Conservation (phyloP, 2,888 invertebrate species). For the Pammene aurita region DNA sequence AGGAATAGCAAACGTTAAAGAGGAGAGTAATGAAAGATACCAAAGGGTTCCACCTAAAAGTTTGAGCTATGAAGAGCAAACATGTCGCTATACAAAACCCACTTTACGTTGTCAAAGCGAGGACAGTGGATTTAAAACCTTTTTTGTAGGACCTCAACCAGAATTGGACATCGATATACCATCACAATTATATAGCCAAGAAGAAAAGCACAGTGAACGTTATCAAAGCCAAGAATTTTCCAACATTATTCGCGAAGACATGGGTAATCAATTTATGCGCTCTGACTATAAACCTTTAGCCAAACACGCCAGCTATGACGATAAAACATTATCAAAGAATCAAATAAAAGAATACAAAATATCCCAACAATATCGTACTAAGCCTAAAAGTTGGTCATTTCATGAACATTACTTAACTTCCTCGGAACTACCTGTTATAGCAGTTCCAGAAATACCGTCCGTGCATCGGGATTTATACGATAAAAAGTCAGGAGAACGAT, state of each 20-base stretch:
- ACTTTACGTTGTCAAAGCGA: slow-evolving; percentile 84
- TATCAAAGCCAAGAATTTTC: slow-evolving; percentile 87
- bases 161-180: slow-evolving; percentile 83
- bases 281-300: slow-evolving; percentile 84
- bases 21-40: slow-evolving; percentile 66
- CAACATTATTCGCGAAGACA: slow-evolving; percentile 72
- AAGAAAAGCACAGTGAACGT: slow-evolving; percentile 85
- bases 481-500: slow-evolving; percentile 71
- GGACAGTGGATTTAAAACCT: slow-evolving; percentile 78
- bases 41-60: slow-evolving; percentile 77
- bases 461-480: slow-evolving; percentile 76
- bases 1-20: slow-evolving; percentile 61
- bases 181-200: slow-evolving; percentile 83
- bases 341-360: slow-evolving; percentile 86
- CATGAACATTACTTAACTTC: slow-evolving; percentile 85
- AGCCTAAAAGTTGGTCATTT: slow-evolving; percentile 85
- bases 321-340: slow-evolving; percentile 84
- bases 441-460: slow-evolving; percentile 81
- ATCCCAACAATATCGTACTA: slow-evolving; percentile 81
- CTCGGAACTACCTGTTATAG: slow-evolving; percentile 79
- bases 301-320: slow-evolving; percentile 86
- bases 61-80: slow-evolving; percentile 76
- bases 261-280: slow-evolving; percentile 70
- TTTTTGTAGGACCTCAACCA: slow-evolving; percentile 73
- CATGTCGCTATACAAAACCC: slow-evolving; percentile 75